Evolutionary conservation across 2,888 invertebrate species (phyloP).

Genomic region (Monochamus alternatus): DNA sequence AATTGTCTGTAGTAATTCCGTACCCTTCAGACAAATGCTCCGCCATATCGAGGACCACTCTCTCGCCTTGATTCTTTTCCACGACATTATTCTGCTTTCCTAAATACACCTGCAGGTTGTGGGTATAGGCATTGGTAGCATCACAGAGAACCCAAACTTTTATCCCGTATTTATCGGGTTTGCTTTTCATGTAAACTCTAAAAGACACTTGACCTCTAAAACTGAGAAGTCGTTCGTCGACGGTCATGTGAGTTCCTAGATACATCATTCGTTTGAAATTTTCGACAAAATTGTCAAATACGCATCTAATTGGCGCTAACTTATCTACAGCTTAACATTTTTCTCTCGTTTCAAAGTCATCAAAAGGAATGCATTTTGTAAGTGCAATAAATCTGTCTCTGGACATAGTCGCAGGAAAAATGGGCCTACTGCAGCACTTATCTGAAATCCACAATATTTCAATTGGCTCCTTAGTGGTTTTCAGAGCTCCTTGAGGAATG

Average conservation of each 20-base stretch:
- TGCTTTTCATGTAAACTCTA: slow-evolving; percentile 5
- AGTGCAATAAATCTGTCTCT: slow-evolving; percentile 26
- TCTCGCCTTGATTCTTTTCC: slow-evolving; percentile 4
- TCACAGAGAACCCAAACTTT: slow-evolving; percentile 6
- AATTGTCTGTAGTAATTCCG: slow-evolving; percentile 5
- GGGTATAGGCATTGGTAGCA: not conserved
- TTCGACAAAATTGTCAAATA: no score
- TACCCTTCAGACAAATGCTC: slow-evolving; percentile 8
- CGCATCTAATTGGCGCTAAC: slow-evolving; percentile 48
- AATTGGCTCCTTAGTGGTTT: no score
- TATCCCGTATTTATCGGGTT: slow-evolving; percentile 8
- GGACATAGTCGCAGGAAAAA: slow-evolving; percentile 51
- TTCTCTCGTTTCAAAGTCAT: slow-evolving; percentile 32
- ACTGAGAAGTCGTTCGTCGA: slow-evolving; percentile 42
- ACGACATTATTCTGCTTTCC: slow-evolving; percentile 10
- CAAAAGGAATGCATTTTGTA: slow-evolving; percentile 28
- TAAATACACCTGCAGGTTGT: not conserved
- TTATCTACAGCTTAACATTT: slow-evolving; percentile 43
- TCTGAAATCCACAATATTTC: no score
- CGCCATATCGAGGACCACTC: slow-evolving; percentile 4
- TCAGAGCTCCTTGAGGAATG: no score
- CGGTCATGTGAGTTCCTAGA: slow-evolving; percentile 32
- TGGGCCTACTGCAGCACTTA: slow-evolving; percentile 28
- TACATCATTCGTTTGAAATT: no score
- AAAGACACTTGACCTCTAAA: slow-evolving; percentile 35